phyloP scores from a whole-genome alignment of 1,140 invertebrate genomes.

The Achatina immaculata region DNA sequence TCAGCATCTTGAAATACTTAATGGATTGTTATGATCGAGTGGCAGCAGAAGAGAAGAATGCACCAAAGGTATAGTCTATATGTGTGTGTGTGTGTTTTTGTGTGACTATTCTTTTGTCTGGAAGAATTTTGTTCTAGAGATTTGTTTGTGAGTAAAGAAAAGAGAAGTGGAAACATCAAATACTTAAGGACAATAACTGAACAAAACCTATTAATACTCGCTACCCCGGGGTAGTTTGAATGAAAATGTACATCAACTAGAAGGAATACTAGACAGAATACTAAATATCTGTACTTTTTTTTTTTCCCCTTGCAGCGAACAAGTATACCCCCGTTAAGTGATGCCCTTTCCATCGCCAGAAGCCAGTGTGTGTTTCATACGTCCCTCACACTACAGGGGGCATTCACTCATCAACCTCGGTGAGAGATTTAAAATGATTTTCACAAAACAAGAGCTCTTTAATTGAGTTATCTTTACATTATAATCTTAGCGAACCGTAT shows the following conservation, averaged over 20 bases:
- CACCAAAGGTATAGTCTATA: conserved; percentile 76
- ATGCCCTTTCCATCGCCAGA: conserved; percentile 75
- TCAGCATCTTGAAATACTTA: conserved; percentile 67
- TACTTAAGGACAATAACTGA: not conserved
- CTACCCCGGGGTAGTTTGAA: too few relatives aligned
- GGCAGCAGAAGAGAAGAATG: conserved; percentile 63
- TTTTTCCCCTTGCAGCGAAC: conserved; percentile 71
- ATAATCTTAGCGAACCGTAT: too few relatives aligned
- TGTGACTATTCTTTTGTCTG: too few relatives aligned
- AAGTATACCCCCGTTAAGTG: conserved; percentile 75
- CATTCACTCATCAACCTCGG: conserved; percentile 71
- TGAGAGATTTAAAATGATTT: conserved; percentile 44
- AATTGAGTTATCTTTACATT: too few relatives aligned
- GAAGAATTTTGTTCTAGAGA: not conserved
- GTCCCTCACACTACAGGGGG: conserved; percentile 76
- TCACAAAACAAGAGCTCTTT: too few relatives aligned
- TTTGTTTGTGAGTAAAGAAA: not conserved
- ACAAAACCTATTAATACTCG: conserved; percentile 7
- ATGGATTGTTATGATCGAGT: conserved; percentile 69
- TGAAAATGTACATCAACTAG: too few relatives aligned
- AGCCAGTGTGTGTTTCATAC: conserved; percentile 78
- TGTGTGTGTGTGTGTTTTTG: too few relatives aligned
- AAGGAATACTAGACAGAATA: too few relatives aligned
- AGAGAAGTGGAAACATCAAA: not conserved
- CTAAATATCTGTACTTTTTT: too few relatives aligned